A percentile compares a stretch with the other conserved stretches of the same genome.
These are phyloP conservation scores for Nesometra sesokonis DNA, from an alignment of 35 echinoderm and acorn worm species.

Conservation along the genomic window DNA sequence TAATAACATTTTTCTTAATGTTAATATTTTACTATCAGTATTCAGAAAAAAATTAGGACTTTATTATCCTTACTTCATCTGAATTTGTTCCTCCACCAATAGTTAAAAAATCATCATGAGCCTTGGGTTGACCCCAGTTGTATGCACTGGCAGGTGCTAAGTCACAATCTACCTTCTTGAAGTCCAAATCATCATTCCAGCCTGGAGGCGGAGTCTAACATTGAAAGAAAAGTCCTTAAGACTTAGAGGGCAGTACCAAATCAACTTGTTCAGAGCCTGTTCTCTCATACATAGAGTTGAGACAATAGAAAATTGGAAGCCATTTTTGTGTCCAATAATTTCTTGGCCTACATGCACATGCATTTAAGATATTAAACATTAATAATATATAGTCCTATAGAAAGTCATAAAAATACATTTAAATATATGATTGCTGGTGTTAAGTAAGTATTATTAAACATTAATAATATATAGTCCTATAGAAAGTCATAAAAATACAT, in stretches of 20 bases:
- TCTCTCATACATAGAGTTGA: not conserved
- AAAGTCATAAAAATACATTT: too few species aligned
- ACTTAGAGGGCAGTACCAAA: not conserved
- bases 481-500: too few species aligned
- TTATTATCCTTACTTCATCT: not conserved
- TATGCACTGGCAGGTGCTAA: constrained; percentile 74
- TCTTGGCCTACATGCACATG: not conserved
- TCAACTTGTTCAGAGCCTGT: too few species aligned
- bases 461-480: too few species aligned
- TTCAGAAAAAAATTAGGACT: too few species aligned
- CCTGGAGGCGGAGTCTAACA: constrained; percentile 41
- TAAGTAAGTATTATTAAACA: too few species aligned
- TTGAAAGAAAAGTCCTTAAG: constrained; percentile 7
- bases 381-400: too few species aligned
- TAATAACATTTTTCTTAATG: too few species aligned
- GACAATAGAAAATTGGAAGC: not conserved
- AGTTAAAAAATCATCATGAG: not conserved
- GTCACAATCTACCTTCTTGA: constrained; percentile 37
- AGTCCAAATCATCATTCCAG: constrained; percentile 58
- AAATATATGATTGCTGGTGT: too few species aligned
- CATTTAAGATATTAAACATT: too few species aligned
- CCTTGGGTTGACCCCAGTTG: constrained; percentile 48
- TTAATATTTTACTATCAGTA: too few species aligned
- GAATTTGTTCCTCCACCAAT: not conserved
- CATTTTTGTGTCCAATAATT: too few species aligned